These are phyloP conservation scores for Drosophila parthenogenetica DNA, from an alignment of 2,888 invertebrate species.

Conservation along the genomic window DNA sequence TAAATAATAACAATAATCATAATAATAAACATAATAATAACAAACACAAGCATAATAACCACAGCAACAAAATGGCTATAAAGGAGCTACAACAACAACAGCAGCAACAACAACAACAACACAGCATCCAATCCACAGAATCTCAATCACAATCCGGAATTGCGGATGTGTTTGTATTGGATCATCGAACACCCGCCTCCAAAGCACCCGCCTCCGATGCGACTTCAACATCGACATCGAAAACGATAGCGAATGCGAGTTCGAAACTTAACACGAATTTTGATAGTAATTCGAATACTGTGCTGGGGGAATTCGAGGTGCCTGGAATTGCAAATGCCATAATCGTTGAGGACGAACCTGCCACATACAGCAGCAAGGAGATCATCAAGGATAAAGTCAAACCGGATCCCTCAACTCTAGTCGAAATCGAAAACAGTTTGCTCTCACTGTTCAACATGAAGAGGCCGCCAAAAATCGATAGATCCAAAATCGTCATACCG, in stretches of 20 bases:
- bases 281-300: conserved; percentile 36
- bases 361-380: conserved; percentile 82
- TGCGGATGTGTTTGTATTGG: conserved; percentile 50
- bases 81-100: conserved; percentile 52
- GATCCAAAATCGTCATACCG: conserved; percentile 87
- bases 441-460: conserved; percentile 85
- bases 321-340: conserved; percentile 66
- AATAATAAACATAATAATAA: conserved; percentile 52
- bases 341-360: conserved; percentile 70
- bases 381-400: conserved; percentile 79
- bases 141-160: conserved; percentile 50
- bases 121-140: conserved; percentile 30
- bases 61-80: conserved; percentile 65
- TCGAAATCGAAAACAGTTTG: conserved; percentile 85
- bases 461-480: conserved; percentile 85
- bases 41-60: conserved; percentile 46
- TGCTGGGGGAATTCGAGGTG: conserved; percentile 63
- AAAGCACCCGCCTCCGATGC: conserved; percentile 1
- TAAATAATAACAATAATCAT: conserved; percentile 50
- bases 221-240: background rate
- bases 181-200: conserved; percentile 24
- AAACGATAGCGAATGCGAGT: conserved; percentile 4
- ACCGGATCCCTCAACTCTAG: conserved; percentile 85
- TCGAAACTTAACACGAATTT: conserved; percentile 4
- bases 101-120: conserved; percentile 41